Conservation (phyloP, 2,113 vertebrate species). For the Campylomormyrus numenius region DNA sequence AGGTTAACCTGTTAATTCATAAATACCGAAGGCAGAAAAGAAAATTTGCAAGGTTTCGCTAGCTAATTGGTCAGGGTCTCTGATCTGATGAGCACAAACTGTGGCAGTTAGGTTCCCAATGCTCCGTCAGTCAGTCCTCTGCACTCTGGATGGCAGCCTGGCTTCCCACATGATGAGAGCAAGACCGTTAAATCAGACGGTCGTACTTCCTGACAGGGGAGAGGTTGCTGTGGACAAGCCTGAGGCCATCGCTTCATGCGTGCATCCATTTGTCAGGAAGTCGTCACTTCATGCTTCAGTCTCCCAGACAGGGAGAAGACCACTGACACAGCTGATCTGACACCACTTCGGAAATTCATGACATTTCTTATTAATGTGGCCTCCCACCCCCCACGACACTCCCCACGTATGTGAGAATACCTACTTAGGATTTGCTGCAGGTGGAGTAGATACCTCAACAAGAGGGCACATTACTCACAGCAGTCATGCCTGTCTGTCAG, state of each 20-base stretch:
- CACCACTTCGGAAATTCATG: neutral
- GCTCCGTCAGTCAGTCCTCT: neutral
- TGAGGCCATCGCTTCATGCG: neutral
- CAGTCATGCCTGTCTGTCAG: neutral
- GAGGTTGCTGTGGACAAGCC: neutral
- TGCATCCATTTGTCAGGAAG: neutral
- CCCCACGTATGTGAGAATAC: neutral
- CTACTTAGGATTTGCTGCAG: neutral
- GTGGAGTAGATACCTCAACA: neutral
- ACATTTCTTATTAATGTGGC: neutral
- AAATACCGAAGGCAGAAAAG: neutral
- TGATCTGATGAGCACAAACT: neutral
- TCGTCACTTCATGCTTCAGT: neutral
- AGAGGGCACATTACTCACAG: neutral
- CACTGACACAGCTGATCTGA: neutral
- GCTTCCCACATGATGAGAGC: neutral
- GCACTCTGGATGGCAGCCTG: neutral
- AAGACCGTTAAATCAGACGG: neutral
- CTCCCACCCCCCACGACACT: neutral
- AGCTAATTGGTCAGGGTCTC: neutral
- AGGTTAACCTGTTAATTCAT: neutral
- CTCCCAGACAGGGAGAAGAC: neutral
- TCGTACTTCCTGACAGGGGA: neutral
- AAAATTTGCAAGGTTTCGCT: neutral
- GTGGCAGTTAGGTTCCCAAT: neutral